Conservation (phyloP, 2,113 vertebrate genomes). For the Patagioenas fasciata region DNA sequence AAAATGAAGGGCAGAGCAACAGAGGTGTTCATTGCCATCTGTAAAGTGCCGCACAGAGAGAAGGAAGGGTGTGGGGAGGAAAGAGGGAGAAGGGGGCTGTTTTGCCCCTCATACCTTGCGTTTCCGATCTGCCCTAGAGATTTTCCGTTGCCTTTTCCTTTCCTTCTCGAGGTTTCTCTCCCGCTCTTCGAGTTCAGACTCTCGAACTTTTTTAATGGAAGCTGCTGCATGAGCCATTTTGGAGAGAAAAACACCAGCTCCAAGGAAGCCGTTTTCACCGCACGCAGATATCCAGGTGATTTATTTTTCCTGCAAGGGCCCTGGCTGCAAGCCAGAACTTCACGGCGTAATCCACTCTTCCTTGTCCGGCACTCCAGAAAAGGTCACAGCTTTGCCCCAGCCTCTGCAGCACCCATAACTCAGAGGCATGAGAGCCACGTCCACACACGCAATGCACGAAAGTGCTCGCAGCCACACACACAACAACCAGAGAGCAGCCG, state of each 20-base stretch:
- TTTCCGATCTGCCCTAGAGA: constrained; percentile 90
- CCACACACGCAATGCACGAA: background rate
- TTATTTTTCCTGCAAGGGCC: constrained; percentile 18
- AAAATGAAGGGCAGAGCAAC: background rate
- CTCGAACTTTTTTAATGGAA: constrained; percentile 96
- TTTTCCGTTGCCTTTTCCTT: constrained; percentile 85
- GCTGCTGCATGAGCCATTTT: constrained; percentile 96
- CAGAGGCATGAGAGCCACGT: background rate
- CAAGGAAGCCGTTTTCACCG: constrained; percentile 13
- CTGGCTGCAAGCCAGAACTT: constrained; percentile 51
- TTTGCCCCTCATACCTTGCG: constrained; percentile 88
- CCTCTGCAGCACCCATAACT: constrained; percentile 69
- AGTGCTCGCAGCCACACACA: background rate
- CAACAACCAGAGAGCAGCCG: background rate
- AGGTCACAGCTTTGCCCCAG: constrained; percentile 68
- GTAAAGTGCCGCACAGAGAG: background rate
- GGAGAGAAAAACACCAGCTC: constrained; percentile 31
- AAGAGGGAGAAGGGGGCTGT: background rate
- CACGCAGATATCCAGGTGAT: constrained; percentile 47
- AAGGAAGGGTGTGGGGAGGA: background rate
- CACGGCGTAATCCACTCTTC: constrained; percentile 56
- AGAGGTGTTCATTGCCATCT: background rate
- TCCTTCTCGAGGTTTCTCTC: constrained; percentile 89
- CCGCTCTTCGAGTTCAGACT: constrained; percentile 86
- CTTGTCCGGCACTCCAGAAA: constrained; percentile 28